A percentile compares a stretch with the other conserved stretches of the same genome.
Conservation (phyloP, 2,797 vertebrate species). For the Acanthopagrus latus region DNA sequence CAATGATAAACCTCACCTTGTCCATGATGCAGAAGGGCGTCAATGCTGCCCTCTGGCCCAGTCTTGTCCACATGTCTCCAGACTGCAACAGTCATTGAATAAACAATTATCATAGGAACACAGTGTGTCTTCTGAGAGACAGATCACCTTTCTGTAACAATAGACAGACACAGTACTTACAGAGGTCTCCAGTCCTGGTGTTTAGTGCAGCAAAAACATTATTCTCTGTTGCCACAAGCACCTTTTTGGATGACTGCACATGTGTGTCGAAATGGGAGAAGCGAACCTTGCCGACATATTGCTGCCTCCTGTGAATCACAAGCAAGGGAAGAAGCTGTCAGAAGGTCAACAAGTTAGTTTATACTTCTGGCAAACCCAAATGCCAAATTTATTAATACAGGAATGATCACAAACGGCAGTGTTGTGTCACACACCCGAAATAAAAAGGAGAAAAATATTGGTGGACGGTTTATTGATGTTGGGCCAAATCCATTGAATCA, state of each 20-base stretch:
- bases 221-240: constrained; percentile 93
- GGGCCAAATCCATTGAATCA: neutral
- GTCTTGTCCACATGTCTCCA: constrained; percentile 97
- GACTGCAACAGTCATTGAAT: constrained; percentile 80
- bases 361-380: neutral
- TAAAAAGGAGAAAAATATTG: neutral
- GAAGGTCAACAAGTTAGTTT: neutral
- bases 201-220: constrained; percentile 95
- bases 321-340: constrained; percentile 11
- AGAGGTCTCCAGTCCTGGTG: constrained; percentile 92
- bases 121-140: neutral
- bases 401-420: neutral
- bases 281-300: constrained; percentile 94
- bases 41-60: constrained; percentile 90
- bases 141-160: neutral
- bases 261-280: constrained; percentile 92
- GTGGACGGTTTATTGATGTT: neutral
- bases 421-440: neutral
- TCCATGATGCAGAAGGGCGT: constrained; percentile 90
- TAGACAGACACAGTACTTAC: constrained; percentile 84
- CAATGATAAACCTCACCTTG: constrained; percentile 85
- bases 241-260: constrained; percentile 92
- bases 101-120: neutral
- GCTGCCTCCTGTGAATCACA: constrained; percentile 90
- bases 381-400: neutral